Base-by-base conservation (phyloP, 2,113 vertebrate species). In the Cyprinodon brontotheroides region DNA sequence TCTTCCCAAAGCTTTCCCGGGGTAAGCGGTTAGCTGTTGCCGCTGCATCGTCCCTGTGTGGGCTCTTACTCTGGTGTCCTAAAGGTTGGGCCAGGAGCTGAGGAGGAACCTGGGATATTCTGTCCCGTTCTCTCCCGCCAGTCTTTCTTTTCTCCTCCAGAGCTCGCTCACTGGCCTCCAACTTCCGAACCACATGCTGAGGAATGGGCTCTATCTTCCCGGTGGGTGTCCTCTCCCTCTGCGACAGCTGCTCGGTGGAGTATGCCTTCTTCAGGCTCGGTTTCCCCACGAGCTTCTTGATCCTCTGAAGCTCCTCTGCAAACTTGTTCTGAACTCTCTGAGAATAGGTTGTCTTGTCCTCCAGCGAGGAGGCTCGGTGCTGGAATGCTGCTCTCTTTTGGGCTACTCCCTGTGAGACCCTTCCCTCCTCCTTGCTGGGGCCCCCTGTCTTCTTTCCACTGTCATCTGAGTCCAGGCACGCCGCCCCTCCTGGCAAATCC, bases 341-440 rank as follows among this genome's bases (percentile, higher is more conserved):
- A 0, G 94, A 88, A 3, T 95, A 95, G 75, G 92, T 91, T 1
- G 94, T 93, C 77, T 94, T 92, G 85, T 98, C 97, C 1, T 99
- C 97, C 39, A 98, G 83, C 6, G 97, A 98, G 0, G 97, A 95
- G 0, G 97, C 96, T 84, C 96, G 96, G 79, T 97, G 95, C 70
- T 96, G 96, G 92, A 98, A 96, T 9, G 92, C 89, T 5, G 90
- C 87, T 41, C 95, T 94, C 65, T 94, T 94, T 73, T 94, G 92
- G 0, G 94, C 93, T 0, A 94, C 92, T 0, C 93, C 93, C 64
- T 37, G 87, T 36, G 79, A 11, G 0, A 81, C 79, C 0, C 81
- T 91, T 37, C 67, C 84, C 70, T 89, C 80, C 0, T 92, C 92
- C 0, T 86, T 87, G 0, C 78, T 79, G 0, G 80, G 74, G 61